Evolutionary conservation across 92 coral and sea anemone genomes (phyloP).

Genomic region (Phenganax stokvisi): DNA sequence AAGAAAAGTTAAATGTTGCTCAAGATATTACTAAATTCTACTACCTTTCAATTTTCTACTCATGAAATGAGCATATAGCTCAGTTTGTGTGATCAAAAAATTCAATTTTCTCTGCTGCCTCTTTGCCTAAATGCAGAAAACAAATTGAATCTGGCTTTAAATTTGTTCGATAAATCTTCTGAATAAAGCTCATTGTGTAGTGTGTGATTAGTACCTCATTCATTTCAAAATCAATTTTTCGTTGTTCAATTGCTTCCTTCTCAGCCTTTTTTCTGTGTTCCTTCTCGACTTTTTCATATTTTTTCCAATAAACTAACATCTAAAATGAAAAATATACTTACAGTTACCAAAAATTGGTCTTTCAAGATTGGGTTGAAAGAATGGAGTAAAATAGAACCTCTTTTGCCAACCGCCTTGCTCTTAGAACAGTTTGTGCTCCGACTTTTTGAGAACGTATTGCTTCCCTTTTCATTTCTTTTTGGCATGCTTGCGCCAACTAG

Average conservation of each 20-base stretch:
- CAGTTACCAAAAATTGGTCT: not conserved
- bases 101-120: conserved; percentile 94
- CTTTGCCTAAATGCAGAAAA: conserved; percentile 58
- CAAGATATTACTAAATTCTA: not conserved
- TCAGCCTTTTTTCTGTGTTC: conserved; percentile 98
- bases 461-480: conserved; percentile 92
- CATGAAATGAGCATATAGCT: conserved; percentile 97
- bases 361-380: not conserved
- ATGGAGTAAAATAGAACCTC: conserved; percentile 50
- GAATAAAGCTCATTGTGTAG: not conserved
- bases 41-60: conserved; percentile 90
- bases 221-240: conserved; percentile 93
- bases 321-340: conserved; percentile 4
- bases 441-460: conserved; percentile 92
- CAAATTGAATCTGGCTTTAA: not conserved
- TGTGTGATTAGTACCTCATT: conserved; percentile 57
- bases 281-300: conserved; percentile 94
- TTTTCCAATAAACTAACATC: conserved; percentile 98
- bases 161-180: not conserved
- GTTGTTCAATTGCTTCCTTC: conserved; percentile 97
- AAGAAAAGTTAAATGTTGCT: not conserved
- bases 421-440: conserved; percentile 78
- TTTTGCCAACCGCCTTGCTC: conserved; percentile 81
- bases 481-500: conserved; percentile 95
- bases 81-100: conserved; percentile 95